Evolutionary conservation across 2,888 invertebrate genomes (phyloP).

Genomic region (Arenicola marina): DNA sequence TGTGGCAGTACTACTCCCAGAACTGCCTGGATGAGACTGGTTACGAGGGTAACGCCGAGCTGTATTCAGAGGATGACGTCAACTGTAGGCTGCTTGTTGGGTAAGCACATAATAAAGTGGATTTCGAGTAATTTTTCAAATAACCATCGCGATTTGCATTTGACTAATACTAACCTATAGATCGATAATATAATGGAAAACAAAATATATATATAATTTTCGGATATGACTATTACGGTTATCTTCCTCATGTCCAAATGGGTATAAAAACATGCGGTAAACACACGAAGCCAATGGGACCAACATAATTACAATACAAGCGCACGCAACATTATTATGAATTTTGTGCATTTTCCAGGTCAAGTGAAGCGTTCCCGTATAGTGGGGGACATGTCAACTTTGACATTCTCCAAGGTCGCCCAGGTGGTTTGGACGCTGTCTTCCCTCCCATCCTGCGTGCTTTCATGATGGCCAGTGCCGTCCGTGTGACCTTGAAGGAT

Average conservation of each 20-base stretch:
- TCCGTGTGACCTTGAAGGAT: constrained; percentile 17
- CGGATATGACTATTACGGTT: too few species aligned
- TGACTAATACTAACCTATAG: neutral
- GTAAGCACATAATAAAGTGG: constrained; percentile 5
- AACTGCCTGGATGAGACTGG: constrained; percentile 10
- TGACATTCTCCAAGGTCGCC: constrained; percentile 20
- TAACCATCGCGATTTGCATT: neutral
- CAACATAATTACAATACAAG: too few species aligned
- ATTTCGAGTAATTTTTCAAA: too few species aligned
- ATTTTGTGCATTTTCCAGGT: neutral
- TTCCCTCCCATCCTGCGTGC: constrained; percentile 7
- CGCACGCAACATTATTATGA: too few species aligned
- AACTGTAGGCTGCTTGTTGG: constrained; percentile 14
- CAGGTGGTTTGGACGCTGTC: constrained; percentile 9
- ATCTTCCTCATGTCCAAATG: neutral
- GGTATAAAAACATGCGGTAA: too few species aligned
- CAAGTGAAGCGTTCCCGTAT: neutral
- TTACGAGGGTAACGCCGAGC: neutral
- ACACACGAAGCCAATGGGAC: too few species aligned
- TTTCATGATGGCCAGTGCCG: constrained; percentile 17
- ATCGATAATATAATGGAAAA: too few species aligned
- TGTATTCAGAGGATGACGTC: constrained; percentile 11
- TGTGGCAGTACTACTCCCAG: constrained; percentile 21
- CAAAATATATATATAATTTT: too few species aligned
- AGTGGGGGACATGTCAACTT: constrained; percentile 11